Base-by-base conservation (phyloP, 1,140 invertebrate genomes). In the Cydia splendana region DNA sequence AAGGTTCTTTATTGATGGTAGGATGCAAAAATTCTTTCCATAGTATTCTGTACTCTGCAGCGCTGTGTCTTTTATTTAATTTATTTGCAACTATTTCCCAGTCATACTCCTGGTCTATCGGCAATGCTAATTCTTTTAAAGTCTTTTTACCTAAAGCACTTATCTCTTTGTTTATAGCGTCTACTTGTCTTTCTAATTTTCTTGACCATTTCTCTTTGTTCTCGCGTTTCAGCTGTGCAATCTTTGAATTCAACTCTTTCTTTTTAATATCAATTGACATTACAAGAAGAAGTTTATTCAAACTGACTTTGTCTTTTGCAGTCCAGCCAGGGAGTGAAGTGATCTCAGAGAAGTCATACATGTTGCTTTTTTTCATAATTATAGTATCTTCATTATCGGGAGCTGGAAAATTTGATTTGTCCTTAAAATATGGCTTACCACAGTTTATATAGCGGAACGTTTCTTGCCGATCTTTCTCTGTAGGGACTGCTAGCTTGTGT, bases 1-100 rank as follows among this genome's bases (percentile, higher is more conserved):
- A 97, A 30, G 87, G 87, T 4, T 79, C 85, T 78, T 95, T 96
- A 75, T 95, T 96, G 15, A 96, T 94, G 7, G 92, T 83, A 0
- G 96, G 96, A 83, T 96, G 95, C 74, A 96, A 82, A 83, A 95
- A 96, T 18, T 95, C 90, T 75, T 95, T 94, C 96, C 96, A 97
- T 84, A 96, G 94, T 6, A 85, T 67, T 75, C 80, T 76, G 76
- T 89, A 91, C 77, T 93, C 91, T 65, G 85, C 75, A 24, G 90
- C 79, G 71, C 76, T 84, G 51, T 93, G 91, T 71, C 89, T 85
- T 6, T 80, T 62, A 65, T 86, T 88, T 38, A 93, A 75, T 76
- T 81, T 84, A 62, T 85, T 83, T 9, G 90, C 82, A 38, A 93
- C 75, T 65, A 77, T 75, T 6, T 92, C 88, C 91, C 91, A 93